phyloP scores from a whole-genome alignment of 2,888 invertebrate genomes.

The Coelogynopora nodosa region DNA sequence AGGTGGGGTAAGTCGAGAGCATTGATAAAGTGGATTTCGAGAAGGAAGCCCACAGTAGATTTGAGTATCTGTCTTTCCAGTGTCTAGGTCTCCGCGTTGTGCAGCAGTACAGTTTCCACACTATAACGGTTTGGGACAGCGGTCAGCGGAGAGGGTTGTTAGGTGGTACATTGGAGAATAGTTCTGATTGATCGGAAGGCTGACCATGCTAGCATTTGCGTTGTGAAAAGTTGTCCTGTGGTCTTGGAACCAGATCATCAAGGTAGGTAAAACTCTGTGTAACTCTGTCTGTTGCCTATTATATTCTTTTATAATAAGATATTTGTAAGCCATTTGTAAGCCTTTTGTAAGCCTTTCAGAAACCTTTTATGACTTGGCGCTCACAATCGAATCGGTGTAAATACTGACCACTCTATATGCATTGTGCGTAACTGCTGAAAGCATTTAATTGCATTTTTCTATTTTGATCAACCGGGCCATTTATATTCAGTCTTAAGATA shows the following conservation, averaged over 20 bases:
- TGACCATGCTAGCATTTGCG: not conserved
- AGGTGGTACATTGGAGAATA: not conserved
- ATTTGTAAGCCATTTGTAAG: too few species aligned
- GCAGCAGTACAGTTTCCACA: not conserved
- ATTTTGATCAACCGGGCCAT: too few species aligned
- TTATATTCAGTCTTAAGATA: too few species aligned
- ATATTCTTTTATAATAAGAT: too few species aligned
- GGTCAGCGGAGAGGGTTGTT: not conserved
- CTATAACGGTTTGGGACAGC: not conserved
- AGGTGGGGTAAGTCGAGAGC: not conserved
- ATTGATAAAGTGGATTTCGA: not conserved
- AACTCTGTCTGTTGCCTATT: too few species aligned
- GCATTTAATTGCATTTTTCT: too few species aligned
- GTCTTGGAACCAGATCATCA: not conserved
- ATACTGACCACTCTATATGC: too few species aligned
- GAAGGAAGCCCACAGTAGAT: not conserved
- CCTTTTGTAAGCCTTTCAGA: too few species aligned
- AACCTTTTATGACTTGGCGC: too few species aligned
- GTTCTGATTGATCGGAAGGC: not conserved
- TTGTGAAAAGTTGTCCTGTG: not conserved
- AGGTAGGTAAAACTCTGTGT: not conserved
- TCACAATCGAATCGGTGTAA: too few species aligned
- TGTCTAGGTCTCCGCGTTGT: not conserved
- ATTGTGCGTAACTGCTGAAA: too few species aligned
- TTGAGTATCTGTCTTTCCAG: not conserved